Evolutionary conservation across 2,797 vertebrate species (phyloP).

Genomic region (Arctocebus calabarensis): DNA sequence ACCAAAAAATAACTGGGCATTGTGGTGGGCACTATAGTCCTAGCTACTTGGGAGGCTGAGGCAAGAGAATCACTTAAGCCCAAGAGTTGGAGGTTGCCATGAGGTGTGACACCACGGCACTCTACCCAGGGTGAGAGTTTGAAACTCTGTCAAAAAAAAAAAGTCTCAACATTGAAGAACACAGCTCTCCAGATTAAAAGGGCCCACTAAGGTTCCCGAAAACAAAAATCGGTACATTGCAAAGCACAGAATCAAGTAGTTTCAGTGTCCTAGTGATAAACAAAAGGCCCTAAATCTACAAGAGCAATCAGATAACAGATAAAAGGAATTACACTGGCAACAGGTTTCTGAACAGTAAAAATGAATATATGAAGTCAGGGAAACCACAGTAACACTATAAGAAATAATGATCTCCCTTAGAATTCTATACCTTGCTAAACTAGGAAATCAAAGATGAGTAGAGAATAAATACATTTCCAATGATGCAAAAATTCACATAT

Average conservation of each 20-base stretch:
- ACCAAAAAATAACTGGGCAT: too few relatives aligned
- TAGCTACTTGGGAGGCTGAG: too few relatives aligned
- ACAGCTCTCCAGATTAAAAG: neutral
- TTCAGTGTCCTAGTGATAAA: neutral
- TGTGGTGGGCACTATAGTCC: too few relatives aligned
- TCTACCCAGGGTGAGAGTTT: too few relatives aligned
- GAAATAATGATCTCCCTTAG: neutral
- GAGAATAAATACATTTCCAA: neutral
- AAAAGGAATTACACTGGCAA: neutral
- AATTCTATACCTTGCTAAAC: slow-evolving; percentile 23
- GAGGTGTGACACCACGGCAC: too few relatives aligned
- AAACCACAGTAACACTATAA: neutral
- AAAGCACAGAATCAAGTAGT: neutral
- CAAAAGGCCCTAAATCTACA: neutral
- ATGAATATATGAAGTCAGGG: neutral
- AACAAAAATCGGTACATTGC: neutral
- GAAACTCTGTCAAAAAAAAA: neutral
- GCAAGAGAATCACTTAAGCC: too few relatives aligned
- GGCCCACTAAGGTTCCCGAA: neutral
- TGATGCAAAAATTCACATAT: neutral
- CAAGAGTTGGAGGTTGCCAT: too few relatives aligned
- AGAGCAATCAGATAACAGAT: neutral
- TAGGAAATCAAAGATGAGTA: neutral
- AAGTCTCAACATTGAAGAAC: slow-evolving; percentile 3
- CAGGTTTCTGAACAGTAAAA: neutral